A percentile compares a stretch with the other conserved stretches of the same genome.
phyloP scores from a whole-genome alignment of 2,113 vertebrate genomes.

The Oxygymnocypris stewartii region DNA sequence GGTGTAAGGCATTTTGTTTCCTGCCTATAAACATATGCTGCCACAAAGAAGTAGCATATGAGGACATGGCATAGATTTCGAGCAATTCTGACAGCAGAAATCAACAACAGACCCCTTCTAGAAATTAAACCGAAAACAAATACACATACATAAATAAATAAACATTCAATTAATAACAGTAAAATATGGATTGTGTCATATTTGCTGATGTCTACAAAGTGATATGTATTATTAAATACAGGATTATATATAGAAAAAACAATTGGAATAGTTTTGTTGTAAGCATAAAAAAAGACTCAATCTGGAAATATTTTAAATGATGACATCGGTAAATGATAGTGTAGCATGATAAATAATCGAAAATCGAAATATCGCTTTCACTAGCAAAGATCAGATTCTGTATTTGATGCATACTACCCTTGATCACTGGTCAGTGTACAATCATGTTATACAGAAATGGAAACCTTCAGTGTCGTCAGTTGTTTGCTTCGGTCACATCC shows the following conservation, averaged over 20 bases:
- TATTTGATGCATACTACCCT: not conserved
- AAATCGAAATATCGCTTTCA: not conserved
- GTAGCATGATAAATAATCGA: not conserved
- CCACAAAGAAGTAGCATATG: constrained; percentile 19
- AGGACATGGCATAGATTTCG: constrained; percentile 12
- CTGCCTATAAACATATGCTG: constrained; percentile 50
- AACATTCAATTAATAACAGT: constrained; percentile 25
- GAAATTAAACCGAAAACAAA: constrained; percentile 52
- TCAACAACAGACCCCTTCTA: constrained; percentile 67
- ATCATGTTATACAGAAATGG: constrained; percentile 39
- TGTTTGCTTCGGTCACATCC: not conserved
- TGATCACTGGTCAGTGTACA: not conserved
- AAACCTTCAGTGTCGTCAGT: not conserved
- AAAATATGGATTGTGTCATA: constrained; percentile 60
- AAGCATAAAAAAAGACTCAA: not conserved
- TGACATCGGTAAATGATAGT: not conserved
- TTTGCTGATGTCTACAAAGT: not conserved
- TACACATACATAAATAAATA: constrained; percentile 51
- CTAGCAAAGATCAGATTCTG: not conserved
- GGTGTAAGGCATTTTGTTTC: constrained; percentile 55
- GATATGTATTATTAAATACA: not conserved
- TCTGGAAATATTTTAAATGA: not conserved
- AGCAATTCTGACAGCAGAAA: constrained; percentile 57
- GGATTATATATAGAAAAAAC: not conserved
- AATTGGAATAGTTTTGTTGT: not conserved